Conservation (phyloP, 2,797 vertebrate species). For the Uromys caudimaculatus region DNA sequence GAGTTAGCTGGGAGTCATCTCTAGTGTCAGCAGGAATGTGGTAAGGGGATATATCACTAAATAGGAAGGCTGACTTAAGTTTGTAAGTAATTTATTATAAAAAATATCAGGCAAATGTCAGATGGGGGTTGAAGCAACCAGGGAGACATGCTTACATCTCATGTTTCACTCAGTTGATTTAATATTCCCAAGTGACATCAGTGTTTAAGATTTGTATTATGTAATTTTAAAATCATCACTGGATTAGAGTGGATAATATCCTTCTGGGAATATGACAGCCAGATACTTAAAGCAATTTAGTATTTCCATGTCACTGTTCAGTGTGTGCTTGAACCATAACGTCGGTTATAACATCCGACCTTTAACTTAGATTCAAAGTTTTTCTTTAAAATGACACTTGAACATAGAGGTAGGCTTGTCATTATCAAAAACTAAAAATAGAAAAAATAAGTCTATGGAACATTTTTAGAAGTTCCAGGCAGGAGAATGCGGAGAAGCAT, state of each 20-base stretch:
- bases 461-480: background rate
- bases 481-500: background rate
- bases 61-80: background rate
- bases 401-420: slow-evolving; percentile 16
- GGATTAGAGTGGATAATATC: background rate
- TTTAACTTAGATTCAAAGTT: slow-evolving; percentile 1
- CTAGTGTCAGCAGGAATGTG: background rate
- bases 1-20: background rate
- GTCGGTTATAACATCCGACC: background rate
- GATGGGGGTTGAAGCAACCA: background rate
- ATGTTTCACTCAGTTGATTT: background rate
- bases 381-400: slow-evolving; percentile 21
- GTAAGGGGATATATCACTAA: background rate
- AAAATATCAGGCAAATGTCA: slow-evolving; percentile 6
- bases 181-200: slow-evolving; percentile 40
- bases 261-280: background rate
- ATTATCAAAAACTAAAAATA: slow-evolving; percentile 2
- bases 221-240: slow-evolving; percentile 39
- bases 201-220: slow-evolving; percentile 32
- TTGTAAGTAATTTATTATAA: slow-evolving; percentile 13
- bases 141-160: background rate
- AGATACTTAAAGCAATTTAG: background rate
- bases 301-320: background rate
- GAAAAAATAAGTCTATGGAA: background rate
- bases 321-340: background rate